Evolutionary conservation across 92 coral and sea anemone genomes (phyloP).

Genomic region (Actinostola sp.): DNA sequence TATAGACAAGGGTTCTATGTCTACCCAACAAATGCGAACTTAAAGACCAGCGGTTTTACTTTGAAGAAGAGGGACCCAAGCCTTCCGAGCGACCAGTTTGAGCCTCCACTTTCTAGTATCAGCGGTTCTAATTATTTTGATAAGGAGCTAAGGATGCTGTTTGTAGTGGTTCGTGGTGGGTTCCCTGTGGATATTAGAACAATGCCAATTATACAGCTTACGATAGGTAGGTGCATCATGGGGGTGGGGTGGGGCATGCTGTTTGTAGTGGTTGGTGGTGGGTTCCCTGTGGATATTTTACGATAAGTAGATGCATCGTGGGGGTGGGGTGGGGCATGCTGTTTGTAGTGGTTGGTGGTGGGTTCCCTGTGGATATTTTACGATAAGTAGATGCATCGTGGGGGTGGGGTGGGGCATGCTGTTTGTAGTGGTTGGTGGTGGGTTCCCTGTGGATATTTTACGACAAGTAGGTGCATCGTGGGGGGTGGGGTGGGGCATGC

Average conservation of each 20-base stretch:
- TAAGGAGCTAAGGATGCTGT: slow-evolving; percentile 63
- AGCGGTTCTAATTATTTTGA: slow-evolving; percentile 91
- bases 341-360: too few relatives aligned
- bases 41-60: slow-evolving; percentile 63
- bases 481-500: too few relatives aligned
- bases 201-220: slow-evolving; percentile 81
- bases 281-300: too few relatives aligned
- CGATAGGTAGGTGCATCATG: slow-evolving; percentile 49
- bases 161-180: slow-evolving; percentile 78
- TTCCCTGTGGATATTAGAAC: slow-evolving; percentile 84
- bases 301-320: too few relatives aligned
- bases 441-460: too few relatives aligned
- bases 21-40: slow-evolving; percentile 78
- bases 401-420: too few relatives aligned
- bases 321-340: too few relatives aligned
- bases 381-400: too few relatives aligned
- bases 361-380: too few relatives aligned
- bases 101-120: slow-evolving; percentile 74
- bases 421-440: too few relatives aligned
- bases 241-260: slow-evolving; percentile 15
- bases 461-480: too few relatives aligned
- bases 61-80: slow-evolving; percentile 66
- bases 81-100: slow-evolving; percentile 86
- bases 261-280: too few relatives aligned
- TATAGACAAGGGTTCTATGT: slow-evolving; percentile 78